A percentile compares a stretch with the other conserved stretches of the same genome.
These are phyloP conservation scores for Atrichornis clamosus DNA, from an alignment of 2,113 vertebrate genomes.

Conservation along the genomic window DNA sequence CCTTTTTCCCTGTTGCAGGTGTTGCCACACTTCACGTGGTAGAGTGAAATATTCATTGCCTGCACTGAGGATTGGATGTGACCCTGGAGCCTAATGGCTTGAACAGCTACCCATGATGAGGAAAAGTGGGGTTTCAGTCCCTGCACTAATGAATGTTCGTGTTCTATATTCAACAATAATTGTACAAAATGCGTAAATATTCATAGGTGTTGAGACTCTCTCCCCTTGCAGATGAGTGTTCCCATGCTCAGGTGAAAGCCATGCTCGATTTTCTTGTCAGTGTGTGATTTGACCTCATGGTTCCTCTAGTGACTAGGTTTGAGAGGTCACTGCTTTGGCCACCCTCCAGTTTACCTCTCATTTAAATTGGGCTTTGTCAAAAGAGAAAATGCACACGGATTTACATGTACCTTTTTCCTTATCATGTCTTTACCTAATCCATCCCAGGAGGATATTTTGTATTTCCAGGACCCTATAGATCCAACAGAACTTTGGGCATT, in stretches of 20 bases:
- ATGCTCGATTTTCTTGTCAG: not conserved
- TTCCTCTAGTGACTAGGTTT: not conserved
- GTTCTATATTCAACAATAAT: not conserved
- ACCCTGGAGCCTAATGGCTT: not conserved
- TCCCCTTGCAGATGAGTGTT: not conserved
- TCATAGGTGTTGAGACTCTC: not conserved
- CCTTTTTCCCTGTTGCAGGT: not conserved
- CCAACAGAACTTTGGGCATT: not conserved
- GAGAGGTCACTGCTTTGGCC: not conserved
- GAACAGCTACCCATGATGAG: not conserved
- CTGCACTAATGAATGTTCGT: not conserved
- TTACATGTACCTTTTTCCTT: not conserved
- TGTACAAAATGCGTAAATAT: not conserved
- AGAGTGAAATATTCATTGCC: not conserved
- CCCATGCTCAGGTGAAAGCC: not conserved
- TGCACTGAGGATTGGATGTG: not conserved
- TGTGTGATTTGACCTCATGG: not conserved
- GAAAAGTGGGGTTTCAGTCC: not conserved
- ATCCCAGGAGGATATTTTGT: not conserved
- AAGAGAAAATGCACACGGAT: not conserved
- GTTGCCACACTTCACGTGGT: not conserved
- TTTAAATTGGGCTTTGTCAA: not conserved
- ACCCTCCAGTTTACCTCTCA: not conserved
- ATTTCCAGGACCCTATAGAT: not conserved
- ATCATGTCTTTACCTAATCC: not conserved